Conservation (phyloP, 2,113 vertebrate genomes). For the Crotalus helleri region DNA sequence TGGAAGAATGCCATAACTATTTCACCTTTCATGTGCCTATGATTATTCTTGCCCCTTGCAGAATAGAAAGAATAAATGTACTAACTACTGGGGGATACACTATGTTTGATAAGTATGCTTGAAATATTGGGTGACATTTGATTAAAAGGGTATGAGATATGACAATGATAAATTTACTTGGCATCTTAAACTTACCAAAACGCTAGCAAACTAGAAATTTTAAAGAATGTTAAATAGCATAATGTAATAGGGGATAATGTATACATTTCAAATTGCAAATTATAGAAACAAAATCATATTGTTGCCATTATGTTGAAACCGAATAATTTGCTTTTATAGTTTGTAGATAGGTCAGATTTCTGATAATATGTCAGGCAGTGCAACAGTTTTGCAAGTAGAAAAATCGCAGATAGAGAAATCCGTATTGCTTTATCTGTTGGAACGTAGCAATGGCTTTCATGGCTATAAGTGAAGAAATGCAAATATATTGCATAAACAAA, state of each 20-base stretch:
- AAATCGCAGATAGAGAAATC: background rate
- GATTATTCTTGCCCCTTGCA: background rate
- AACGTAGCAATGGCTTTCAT: background rate
- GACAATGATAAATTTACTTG: background rate
- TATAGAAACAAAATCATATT: background rate
- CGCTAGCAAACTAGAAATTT: background rate
- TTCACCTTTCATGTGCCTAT: background rate
- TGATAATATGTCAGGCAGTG: background rate
- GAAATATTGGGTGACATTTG: background rate
- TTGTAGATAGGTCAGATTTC: background rate
- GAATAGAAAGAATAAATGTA: background rate
- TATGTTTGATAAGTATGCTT: background rate
- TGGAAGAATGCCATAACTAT: background rate
- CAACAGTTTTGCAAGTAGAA: background rate
- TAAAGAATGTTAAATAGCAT: background rate
- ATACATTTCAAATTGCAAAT: background rate
- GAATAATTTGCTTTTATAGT: background rate
- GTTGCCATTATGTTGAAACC: background rate
- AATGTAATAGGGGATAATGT: background rate
- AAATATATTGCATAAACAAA: background rate
- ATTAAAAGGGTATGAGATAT: background rate
- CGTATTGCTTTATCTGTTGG: background rate
- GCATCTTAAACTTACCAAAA: background rate
- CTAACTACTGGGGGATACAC: background rate
- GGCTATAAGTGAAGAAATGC: background rate